These are phyloP conservation scores for Oreortyx pictus DNA, from an alignment of 2,797 vertebrate species.

Conservation along the genomic window DNA sequence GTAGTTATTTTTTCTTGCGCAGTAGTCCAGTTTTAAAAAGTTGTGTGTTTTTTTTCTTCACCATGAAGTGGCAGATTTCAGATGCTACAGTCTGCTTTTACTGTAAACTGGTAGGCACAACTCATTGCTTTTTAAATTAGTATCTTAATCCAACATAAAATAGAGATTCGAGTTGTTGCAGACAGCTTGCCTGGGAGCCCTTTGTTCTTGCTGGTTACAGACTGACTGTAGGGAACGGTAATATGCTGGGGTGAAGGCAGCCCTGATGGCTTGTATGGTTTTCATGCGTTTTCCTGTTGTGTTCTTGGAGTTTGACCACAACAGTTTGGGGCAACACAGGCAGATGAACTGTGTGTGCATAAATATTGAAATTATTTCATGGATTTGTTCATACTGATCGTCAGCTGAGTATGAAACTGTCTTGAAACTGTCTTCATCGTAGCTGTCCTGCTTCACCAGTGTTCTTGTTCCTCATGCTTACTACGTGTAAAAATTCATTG, in stretches of 20 bases:
- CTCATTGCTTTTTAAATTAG: background rate
- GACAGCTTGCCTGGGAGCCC: background rate
- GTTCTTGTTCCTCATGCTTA: background rate
- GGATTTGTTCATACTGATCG: background rate
- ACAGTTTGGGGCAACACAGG: background rate
- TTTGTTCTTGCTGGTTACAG: background rate
- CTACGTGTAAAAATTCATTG: background rate
- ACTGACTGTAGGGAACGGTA: background rate
- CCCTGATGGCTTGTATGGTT: background rate
- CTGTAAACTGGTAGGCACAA: background rate
- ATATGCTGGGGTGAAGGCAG: background rate
- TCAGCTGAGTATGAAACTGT: background rate
- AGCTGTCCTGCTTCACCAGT: background rate
- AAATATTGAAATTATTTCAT: background rate
- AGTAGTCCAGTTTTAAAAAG: background rate
- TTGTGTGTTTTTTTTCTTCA: background rate
- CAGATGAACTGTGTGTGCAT: rapidly evolving
- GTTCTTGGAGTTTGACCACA: background rate
- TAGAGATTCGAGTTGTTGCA: no score
- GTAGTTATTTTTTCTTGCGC: background rate
- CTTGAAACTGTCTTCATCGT: background rate
- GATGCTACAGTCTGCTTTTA: background rate
- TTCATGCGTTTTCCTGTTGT: background rate
- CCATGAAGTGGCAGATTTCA: background rate
- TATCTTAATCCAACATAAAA: no score